Conservation (phyloP, 1,140 invertebrate genomes). For the Drosophila ohnishii region DNA sequence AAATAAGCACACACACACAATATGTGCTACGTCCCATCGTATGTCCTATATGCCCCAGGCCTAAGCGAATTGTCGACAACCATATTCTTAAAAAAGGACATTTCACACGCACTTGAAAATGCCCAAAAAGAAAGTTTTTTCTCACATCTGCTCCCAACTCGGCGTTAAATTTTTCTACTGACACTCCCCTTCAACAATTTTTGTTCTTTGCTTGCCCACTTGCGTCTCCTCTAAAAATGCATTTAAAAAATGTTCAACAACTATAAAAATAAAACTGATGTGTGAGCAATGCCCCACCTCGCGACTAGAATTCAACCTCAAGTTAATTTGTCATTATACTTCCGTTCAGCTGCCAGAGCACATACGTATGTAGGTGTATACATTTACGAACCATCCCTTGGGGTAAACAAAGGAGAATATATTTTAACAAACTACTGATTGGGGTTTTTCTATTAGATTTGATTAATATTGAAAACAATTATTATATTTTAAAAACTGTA, state of each 20-base stretch:
- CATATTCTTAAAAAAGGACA: slow-evolving; percentile 34
- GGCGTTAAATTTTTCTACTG: background rate
- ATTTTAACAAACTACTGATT: background rate
- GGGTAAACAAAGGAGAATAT: background rate
- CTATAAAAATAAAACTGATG: slow-evolving; percentile 64
- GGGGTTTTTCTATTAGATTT: background rate
- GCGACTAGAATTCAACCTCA: slow-evolving; percentile 17
- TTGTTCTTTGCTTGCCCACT: slow-evolving; percentile 10
- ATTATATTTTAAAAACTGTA: no score
- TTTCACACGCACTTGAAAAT: slow-evolving; percentile 41
- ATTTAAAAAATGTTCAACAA: slow-evolving; percentile 64
- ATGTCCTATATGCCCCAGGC: slow-evolving; percentile 19
- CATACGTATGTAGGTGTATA: background rate
- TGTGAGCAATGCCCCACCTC: slow-evolving; percentile 15
- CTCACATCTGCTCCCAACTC: background rate
- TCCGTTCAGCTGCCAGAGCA: slow-evolving; percentile 72
- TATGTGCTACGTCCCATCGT: slow-evolving; percentile 12
- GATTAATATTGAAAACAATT: background rate
- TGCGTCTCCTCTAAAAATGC: slow-evolving; percentile 39
- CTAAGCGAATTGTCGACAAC: slow-evolving; percentile 4
- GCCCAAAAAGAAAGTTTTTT: slow-evolving; percentile 46
- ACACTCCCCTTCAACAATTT: slow-evolving; percentile 22
- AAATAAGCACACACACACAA: slow-evolving; percentile 9
- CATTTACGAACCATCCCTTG: no score
- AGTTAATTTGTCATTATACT: slow-evolving; percentile 80